Percentiles rank a stretch among this genome's conserved stretches.
Evolutionary conservation across 1,140 invertebrate species (phyloP).

Genomic region (Lordiphosa mommai): DNA sequence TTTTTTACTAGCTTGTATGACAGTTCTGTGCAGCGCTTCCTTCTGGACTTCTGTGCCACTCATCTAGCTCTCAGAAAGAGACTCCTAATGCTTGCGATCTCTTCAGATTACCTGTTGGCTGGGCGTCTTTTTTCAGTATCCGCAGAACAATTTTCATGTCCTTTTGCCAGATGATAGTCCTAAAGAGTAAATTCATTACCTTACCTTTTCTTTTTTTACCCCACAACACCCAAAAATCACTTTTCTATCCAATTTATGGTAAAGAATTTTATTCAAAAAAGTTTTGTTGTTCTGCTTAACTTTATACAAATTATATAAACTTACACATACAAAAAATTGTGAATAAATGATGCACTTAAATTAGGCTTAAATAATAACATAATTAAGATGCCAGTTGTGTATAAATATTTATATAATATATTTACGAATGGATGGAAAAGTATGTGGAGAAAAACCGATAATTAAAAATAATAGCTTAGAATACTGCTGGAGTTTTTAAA

Average conservation of each 20-base stretch:
- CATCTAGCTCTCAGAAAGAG: too few relatives aligned
- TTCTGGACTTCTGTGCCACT: too few relatives aligned
- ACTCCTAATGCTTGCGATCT: too few relatives aligned
- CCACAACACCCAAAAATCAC: background rate
- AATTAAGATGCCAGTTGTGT: constrained; percentile 42
- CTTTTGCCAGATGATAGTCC: too few relatives aligned
- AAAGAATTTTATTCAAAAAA: constrained; percentile 78
- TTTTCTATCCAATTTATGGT: constrained; percentile 33
- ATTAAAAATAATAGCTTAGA: constrained; percentile 15
- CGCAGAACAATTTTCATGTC: too few relatives aligned
- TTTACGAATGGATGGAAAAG: constrained; percentile 52
- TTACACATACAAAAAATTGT: constrained; percentile 54
- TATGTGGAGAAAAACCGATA: constrained; percentile 21
- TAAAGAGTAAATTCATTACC: too few relatives aligned
- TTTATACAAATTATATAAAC: constrained; percentile 72
- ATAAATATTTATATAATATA: too few relatives aligned
- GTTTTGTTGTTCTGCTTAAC: constrained; percentile 62
- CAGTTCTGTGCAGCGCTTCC: too few relatives aligned
- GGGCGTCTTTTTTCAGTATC: too few relatives aligned
- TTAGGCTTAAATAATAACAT: constrained; percentile 53
- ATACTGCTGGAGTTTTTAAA: constrained; percentile 10
- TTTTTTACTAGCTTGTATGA: too few relatives aligned
- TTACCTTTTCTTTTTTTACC: background rate
- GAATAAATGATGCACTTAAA: constrained; percentile 60
- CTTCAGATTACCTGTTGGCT: too few relatives aligned